phyloP scores from a whole-genome alignment of 2,797 vertebrate genomes.

The Chromis chromis region DNA sequence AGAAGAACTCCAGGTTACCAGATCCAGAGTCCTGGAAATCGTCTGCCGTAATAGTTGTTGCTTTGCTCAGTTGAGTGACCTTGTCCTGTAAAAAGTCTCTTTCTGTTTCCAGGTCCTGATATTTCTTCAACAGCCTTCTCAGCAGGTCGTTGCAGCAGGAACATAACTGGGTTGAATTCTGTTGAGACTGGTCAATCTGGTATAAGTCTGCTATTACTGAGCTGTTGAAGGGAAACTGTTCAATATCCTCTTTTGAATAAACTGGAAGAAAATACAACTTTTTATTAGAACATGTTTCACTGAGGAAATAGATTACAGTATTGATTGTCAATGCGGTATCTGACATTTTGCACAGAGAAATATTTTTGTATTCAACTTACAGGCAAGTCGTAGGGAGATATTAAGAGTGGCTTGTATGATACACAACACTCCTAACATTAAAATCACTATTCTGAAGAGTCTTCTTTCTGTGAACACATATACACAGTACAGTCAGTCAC shows the following conservation, averaged over 20 bases:
- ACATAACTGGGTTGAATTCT: conserved; percentile 2
- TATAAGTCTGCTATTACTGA: conserved; percentile 17
- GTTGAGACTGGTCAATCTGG: conserved; percentile 8
- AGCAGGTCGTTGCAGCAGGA: conserved; percentile 32
- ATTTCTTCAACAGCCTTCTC: not conserved
- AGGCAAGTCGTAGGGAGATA: conserved; percentile 47
- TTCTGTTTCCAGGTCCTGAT: conserved; percentile 9
- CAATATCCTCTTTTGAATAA: conserved; percentile 12
- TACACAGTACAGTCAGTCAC: not conserved
- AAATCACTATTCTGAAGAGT: conserved; percentile 40
- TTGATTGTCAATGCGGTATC: not conserved
- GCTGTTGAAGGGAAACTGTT: conserved; percentile 25
- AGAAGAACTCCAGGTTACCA: too few species aligned
- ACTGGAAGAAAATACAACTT: conserved; percentile 38
- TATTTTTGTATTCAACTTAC: conserved; percentile 51
- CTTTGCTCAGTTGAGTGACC: rapidly evolving
- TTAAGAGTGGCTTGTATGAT: conserved; percentile 60
- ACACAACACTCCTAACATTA: conserved; percentile 54
- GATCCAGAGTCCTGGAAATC: too few species aligned
- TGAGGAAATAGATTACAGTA: not conserved
- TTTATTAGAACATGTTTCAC: not conserved
- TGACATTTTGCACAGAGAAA: not conserved
- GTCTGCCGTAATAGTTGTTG: rapidly evolving
- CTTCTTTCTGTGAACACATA: conserved; percentile 22
- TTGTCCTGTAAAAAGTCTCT: not conserved